Evolutionary conservation across 2,888 invertebrate species (phyloP), one percentile per base, ranked within the genome.

Genomic region (Melanotus villosus): DNA sequence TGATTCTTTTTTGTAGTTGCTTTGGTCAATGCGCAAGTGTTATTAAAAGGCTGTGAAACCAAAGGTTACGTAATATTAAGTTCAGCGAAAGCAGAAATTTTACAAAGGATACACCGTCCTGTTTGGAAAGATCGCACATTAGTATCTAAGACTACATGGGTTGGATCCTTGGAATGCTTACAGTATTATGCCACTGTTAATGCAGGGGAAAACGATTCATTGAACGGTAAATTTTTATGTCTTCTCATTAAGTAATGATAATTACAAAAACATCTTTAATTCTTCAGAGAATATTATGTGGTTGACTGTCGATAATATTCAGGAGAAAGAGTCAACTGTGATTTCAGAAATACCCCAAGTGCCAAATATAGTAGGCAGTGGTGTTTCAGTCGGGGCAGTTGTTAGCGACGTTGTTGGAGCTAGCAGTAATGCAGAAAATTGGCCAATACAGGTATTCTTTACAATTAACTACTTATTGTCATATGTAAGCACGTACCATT

Each of bases 171-270:
- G 9, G 95, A 96, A 81, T 97, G 98, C 85, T 97, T 99, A 97
- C 99, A 99, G 89, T 99, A 99, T 87, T 99, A 99, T 87, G 99
- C 99, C 9, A 99, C 99, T 6, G 97, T 99, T 52, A 94, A 93
- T 82, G 95, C 94, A 2, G 90, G 90, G 30, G 91, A 92, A 80
- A 88, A 89, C 71, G 92, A 92, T 79, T 89, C 90, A 34, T 85
- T 90, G 10, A 88, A 89, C 76, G 90, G 88, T 87, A 62, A n/a
- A 26, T 38, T 50, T 5, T 36, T 36, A 36, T 19, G n/a, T n/a
- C n/a, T n/a, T n/a, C n/a, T n/a, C n/a, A n/a, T n/a, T n/a, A n/a
- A n/a, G n/a, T n/a, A n/a, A n/a, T n/a, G n/a, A n/a, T n/a, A n/a
- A n/a, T 60, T 54, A 32, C 3, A 52, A 52, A 65, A 36, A 57